Percentiles rank a stretch among this genome's conserved stretches.
phyloP scores from a whole-genome alignment of 2,113 vertebrate genomes.

The Mandrillus leucophaeus region DNA sequence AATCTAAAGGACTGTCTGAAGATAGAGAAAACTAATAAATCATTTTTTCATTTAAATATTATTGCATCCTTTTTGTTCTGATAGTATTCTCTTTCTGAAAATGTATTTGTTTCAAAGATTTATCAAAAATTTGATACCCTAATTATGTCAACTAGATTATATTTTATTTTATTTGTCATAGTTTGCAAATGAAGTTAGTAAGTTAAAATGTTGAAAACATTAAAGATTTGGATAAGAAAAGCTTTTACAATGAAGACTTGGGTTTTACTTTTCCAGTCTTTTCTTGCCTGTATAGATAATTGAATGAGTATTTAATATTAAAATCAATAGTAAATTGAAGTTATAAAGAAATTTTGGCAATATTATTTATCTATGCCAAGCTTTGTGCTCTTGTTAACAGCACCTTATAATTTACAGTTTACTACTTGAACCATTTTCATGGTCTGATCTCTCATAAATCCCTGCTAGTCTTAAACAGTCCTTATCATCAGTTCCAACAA shows the following conservation, averaged over 20 bases:
- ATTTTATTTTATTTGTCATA: neutral
- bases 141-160: neutral
- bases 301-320: neutral
- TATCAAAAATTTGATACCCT: neutral
- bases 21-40: constrained; percentile 20
- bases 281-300: neutral
- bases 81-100: neutral
- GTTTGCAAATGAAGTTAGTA: neutral
- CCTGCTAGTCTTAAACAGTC: neutral
- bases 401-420: neutral
- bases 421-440: neutral
- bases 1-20: neutral
- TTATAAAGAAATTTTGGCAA: neutral
- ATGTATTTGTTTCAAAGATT: neutral
- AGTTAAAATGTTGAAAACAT: neutral
- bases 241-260: neutral
- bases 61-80: neutral
- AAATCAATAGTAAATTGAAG: neutral
- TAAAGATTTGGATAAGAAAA: neutral
- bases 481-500: neutral
- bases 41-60: constrained; percentile 5
- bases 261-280: neutral
- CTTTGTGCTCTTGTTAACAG: neutral
- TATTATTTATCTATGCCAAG: neutral
- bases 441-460: neutral